Percentiles rank a stretch among this genome's conserved stretches.
Conservation (phyloP, 2,888 invertebrate species). For the Spisula subtruncata region DNA sequence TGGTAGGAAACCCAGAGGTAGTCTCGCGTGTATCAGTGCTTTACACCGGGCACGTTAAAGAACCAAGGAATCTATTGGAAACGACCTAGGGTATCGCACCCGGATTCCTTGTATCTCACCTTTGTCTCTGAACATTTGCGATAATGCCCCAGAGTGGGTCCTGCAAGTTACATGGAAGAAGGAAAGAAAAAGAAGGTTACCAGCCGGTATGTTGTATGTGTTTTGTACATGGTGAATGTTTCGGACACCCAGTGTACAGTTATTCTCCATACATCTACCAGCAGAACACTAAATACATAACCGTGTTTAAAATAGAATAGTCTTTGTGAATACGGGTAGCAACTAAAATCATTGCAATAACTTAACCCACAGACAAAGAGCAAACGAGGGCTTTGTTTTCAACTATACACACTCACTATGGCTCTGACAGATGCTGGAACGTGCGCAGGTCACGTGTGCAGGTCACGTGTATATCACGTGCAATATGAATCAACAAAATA, state of each 20-base stretch:
- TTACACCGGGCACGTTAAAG: too few species aligned
- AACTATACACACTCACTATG: conserved; percentile 20
- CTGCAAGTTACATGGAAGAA: too few species aligned
- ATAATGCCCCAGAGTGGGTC: too few species aligned
- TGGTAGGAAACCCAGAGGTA: too few species aligned
- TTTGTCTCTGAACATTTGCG: too few species aligned
- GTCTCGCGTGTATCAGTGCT: too few species aligned
- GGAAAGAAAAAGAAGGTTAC: too few species aligned
- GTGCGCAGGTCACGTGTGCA: conserved; percentile 62
- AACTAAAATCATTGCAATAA: neutral
- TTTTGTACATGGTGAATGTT: neutral
- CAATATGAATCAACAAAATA: conserved; percentile 65
- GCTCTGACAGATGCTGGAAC: conserved; percentile 64
- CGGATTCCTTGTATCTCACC: too few species aligned
- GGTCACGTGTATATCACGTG: conserved; percentile 54
- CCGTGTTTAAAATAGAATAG: neutral
- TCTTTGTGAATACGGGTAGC: conserved; percentile 54
- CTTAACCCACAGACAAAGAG: conserved; percentile 44
- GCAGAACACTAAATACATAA: conserved; percentile 28
- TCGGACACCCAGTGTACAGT: neutral
- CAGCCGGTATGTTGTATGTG: neutral
- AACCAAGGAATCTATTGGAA: too few species aligned
- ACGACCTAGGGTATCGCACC: too few species aligned
- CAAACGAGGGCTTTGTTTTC: conserved; percentile 51
- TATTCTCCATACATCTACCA: neutral